Conservation (phyloP, 1,140 invertebrate species). For the Cydia fagiglandana region DNA sequence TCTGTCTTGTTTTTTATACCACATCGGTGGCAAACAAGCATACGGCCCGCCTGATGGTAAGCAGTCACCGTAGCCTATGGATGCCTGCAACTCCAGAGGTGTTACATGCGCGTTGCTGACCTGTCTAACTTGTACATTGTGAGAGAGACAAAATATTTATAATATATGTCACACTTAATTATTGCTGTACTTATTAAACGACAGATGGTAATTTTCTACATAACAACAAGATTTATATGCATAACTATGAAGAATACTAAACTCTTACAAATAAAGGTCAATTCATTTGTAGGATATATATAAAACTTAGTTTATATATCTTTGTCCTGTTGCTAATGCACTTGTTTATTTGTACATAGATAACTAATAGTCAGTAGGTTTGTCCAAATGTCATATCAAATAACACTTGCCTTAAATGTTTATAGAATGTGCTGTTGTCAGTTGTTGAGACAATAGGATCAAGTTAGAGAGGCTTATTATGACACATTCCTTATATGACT, state of each 20-base stretch:
- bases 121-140: too few relatives aligned
- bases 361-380: conserved; percentile 15
- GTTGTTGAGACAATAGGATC: conserved; percentile 4
- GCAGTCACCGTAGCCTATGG: too few relatives aligned
- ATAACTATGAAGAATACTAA: background rate
- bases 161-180: too few relatives aligned
- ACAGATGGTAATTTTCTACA: background rate
- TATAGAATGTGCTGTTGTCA: conserved; percentile 13
- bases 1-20: too few relatives aligned
- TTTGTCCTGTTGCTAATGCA: conserved; percentile 21
- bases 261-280: background rate
- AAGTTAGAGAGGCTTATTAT: background rate
- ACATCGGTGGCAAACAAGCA: too few relatives aligned
- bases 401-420: conserved; percentile 11
- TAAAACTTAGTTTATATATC: background rate
- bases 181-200: too few relatives aligned
- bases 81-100: too few relatives aligned
- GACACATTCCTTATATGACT: background rate
- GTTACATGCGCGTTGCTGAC: too few relatives aligned
- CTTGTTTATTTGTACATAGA: conserved; percentile 28
- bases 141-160: too few relatives aligned
- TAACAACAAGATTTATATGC: background rate
- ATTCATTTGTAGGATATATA: background rate
- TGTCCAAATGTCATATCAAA: conserved; percentile 8
- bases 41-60: too few relatives aligned